Base-by-base conservation (phyloP, 2,888 invertebrate genomes). In the Chymomyza fuscimana region DNA sequence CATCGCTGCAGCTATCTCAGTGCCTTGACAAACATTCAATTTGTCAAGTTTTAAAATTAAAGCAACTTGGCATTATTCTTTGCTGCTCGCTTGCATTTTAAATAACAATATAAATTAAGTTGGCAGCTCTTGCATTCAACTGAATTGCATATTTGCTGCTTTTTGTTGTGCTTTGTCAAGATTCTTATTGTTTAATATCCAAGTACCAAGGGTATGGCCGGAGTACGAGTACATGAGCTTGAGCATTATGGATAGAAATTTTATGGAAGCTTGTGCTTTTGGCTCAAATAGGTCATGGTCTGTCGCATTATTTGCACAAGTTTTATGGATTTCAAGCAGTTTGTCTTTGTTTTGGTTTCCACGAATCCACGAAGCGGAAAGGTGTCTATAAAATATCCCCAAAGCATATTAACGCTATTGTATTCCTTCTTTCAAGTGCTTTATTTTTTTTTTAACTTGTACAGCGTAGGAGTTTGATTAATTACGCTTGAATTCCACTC, bases 11-110 rank as follows among this genome's bases (percentile, higher is more conserved):
- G 19, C 52, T 58, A 61, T 36, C 68, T 56, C 50, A 22, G 46
- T 61, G 56, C 29, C 59, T 69, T 50, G 9, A 69, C 60, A 70
- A 73, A 72, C 68, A 86, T 86, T 86, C 84, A 88, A 88, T 88
- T 88, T 84, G 82, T 84, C 88, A 88, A 82, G 70, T 70, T 81
- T 77, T 73, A 74, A 78, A 87, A 84, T 87, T 72, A 74, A 76
- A 71, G 72, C 67, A 74, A 64, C 69, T 82, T 76, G 65, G 46
- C 78, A 58, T 54, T 16, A 54, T 56, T 36, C 7, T 54, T 4
- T 6, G 19, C 54, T n/a, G 16, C 12, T 7, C 54, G 54, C 54
- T 54, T 60, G 19, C 25, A 54, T 40, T 74, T 77, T 67, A 81
- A 76, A 73, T 86, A 56, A 66, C 70, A 79, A 84, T 86, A 81